Conservation (phyloP, 2,113 vertebrate genomes). For the Nothobranchius kuhntae region DNA sequence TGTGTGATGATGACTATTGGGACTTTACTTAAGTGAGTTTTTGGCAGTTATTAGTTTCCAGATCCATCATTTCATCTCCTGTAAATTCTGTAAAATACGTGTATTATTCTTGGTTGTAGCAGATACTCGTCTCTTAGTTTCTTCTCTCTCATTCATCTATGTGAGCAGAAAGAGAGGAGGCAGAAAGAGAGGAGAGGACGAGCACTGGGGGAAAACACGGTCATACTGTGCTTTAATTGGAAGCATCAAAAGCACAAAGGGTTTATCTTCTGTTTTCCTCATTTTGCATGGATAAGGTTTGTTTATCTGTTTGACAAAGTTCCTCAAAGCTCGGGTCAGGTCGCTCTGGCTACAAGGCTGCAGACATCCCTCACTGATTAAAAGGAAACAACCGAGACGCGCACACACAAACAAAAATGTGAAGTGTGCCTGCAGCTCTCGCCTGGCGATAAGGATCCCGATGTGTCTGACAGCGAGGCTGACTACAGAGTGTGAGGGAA, state of each 20-base stretch:
- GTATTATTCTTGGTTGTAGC: constrained; percentile 56
- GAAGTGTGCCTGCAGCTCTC: constrained; percentile 49
- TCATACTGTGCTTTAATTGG: constrained; percentile 52
- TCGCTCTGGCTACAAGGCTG: constrained; percentile 54
- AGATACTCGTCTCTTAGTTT: constrained; percentile 50
- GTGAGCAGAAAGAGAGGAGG: constrained; percentile 6
- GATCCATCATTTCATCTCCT: constrained; percentile 22
- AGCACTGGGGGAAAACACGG: constrained; percentile 24
- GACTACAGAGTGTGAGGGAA: constrained; percentile 81
- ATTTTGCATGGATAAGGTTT: constrained; percentile 48
- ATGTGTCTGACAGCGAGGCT: constrained; percentile 77
- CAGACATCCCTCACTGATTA: constrained; percentile 64
- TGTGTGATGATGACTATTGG: too few species aligned
- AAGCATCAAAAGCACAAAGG: constrained; percentile 47
- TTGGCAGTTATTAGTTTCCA: constrained; percentile 24
- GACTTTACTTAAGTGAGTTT: constrained; percentile 15
- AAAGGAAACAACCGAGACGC: constrained; percentile 50
- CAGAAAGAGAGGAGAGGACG: background rate
- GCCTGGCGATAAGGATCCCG: constrained; percentile 77
- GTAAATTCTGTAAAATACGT: constrained; percentile 47
- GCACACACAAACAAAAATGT: constrained; percentile 38
- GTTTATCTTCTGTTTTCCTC: constrained; percentile 42
- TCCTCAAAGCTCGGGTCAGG: constrained; percentile 51
- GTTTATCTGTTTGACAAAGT: constrained; percentile 60
- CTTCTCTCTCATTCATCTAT: constrained; percentile 10